A percentile compares a stretch with the other conserved stretches of the same genome.
Conservation (phyloP, 2,888 invertebrate species). For the Muscina levida region DNA sequence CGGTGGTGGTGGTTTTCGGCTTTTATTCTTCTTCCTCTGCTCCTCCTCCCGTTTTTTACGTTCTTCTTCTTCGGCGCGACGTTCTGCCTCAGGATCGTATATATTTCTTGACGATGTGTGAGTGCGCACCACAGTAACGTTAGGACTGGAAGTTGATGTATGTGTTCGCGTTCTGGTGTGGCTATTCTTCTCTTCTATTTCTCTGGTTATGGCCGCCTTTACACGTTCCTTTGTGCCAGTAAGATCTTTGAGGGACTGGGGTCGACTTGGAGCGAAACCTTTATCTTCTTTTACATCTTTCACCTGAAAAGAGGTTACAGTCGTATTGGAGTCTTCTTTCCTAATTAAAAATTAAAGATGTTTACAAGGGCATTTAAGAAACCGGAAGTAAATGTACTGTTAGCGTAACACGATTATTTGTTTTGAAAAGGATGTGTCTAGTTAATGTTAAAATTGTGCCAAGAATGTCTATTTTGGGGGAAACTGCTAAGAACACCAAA, state of each 20-base stretch:
- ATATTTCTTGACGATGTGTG: conserved; percentile 73
- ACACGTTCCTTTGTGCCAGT: conserved; percentile 87
- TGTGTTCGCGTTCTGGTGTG: conserved; percentile 78
- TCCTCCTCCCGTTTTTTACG: conserved; percentile 75
- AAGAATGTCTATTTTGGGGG: too few relatives aligned
- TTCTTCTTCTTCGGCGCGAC: conserved; percentile 74
- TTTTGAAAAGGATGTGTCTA: too few relatives aligned
- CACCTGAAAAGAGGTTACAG: conserved; percentile 68
- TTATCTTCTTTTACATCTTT: conserved; percentile 83
- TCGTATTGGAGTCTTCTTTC: not conserved
- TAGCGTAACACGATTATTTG: too few relatives aligned
- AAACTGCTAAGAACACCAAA: too few relatives aligned
- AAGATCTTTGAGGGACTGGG: conserved; percentile 75
- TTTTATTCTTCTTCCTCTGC: conserved; percentile 81
- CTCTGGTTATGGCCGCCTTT: conserved; percentile 86
- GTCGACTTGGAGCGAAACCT: conserved; percentile 83
- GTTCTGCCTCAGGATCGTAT: conserved; percentile 75
- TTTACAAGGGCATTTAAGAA: too few relatives aligned
- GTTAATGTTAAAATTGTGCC: too few relatives aligned
- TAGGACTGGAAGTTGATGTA: conserved; percentile 34
- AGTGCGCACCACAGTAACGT: conserved; percentile 69
- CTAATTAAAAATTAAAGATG: too few relatives aligned
- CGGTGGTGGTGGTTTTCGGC: conserved; percentile 83
- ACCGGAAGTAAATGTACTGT: too few relatives aligned
- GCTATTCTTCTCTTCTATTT: conserved; percentile 86